A percentile compares a stretch with the other conserved stretches of the same genome.
Conservation (phyloP, 1,140 invertebrate species). For the Plutomurus gul region DNA sequence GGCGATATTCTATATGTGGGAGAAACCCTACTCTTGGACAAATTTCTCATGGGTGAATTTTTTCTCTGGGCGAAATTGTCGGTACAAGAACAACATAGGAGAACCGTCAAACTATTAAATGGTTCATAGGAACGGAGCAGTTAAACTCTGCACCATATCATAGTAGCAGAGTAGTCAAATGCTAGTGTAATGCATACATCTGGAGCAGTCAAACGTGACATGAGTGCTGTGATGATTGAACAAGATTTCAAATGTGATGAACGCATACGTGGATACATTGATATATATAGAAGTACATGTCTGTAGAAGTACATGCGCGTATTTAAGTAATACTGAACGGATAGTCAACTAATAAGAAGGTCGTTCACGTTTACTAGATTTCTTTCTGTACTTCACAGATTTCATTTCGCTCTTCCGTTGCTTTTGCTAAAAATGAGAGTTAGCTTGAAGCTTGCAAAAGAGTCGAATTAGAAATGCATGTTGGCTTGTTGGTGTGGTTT, state of each 20-base stretch:
- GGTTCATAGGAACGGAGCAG: no score
- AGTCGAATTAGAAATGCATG: conserved; percentile 26
- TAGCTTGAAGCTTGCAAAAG: conserved; percentile 13
- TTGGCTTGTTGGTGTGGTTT: conserved; percentile 25
- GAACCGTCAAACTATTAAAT: no score
- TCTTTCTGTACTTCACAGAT: conserved; percentile 20
- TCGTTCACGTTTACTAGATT: conserved; percentile 13
- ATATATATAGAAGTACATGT: neutral
- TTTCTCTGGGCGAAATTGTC: no score
- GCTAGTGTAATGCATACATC: neutral
- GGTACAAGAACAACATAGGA: no score
- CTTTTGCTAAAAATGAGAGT: conserved; percentile 29
- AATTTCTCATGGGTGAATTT: no score
- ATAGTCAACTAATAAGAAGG: neutral
- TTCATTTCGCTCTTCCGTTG: conserved; percentile 23
- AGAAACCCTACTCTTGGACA: no score
- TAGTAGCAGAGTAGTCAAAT: neutral
- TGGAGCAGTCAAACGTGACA: neutral
- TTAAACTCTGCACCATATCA: no score
- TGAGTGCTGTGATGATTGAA: neutral
- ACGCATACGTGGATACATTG: neutral
- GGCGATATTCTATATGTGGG: no score
- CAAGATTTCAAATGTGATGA: neutral
- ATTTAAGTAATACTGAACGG: neutral
- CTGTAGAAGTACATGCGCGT: neutral